Conservation (phyloP, 2,888 invertebrate species). For the Callinectes sapidus region DNA sequence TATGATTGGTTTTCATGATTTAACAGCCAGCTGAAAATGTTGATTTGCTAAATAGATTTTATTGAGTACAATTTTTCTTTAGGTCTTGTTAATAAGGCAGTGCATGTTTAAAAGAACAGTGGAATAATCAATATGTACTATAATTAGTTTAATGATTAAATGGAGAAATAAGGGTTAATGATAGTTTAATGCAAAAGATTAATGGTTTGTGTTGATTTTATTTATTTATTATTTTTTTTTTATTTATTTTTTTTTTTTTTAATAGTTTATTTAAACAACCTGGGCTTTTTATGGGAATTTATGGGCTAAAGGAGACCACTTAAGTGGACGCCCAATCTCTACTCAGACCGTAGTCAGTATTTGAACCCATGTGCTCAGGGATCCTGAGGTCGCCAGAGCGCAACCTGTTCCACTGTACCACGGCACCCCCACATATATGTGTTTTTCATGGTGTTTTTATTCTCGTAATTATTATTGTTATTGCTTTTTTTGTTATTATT, state of each 20-base stretch:
- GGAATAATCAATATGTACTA: neutral
- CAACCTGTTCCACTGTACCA: no score
- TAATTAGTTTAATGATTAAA: neutral
- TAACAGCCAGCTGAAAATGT: neutral
- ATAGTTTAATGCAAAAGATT: neutral
- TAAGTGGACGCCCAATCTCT: no score
- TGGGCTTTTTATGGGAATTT: no score
- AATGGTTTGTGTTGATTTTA: neutral
- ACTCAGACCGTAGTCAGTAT: no score
- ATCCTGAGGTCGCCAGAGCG: no score
- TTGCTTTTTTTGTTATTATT: neutral
- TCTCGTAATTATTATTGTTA: neutral
- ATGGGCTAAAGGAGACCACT: no score
- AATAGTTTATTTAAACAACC: no score
- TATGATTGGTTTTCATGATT: neutral
- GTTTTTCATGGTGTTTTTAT: no score
- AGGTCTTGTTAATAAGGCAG: neutral
- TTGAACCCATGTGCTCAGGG: no score
- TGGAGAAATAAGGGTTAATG: neutral
- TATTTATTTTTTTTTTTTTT: no score
- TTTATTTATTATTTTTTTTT: neutral
- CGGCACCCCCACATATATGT: no score
- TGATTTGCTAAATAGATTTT: neutral
- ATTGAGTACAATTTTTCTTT: neutral
- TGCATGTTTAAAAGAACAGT: neutral